Evolutionary conservation across 2,797 vertebrate species (phyloP).

Genomic region (Leptatherina wallacei): DNA sequence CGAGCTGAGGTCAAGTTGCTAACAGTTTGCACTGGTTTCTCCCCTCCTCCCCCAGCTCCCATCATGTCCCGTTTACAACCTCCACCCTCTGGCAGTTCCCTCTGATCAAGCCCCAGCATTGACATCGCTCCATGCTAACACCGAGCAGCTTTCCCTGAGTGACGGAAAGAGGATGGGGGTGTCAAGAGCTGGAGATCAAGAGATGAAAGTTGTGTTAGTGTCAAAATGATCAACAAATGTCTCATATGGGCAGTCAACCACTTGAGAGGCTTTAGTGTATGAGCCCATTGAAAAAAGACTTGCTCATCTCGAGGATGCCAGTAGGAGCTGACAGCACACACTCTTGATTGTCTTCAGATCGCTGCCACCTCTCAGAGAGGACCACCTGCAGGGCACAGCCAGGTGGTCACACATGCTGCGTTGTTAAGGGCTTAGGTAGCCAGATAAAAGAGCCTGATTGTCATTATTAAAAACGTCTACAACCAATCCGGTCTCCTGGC

Average conservation of each 20-base stretch:
- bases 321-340: slow-evolving; percentile 37
- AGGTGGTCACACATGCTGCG: slow-evolving; percentile 24
- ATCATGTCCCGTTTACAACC: slow-evolving; percentile 36
- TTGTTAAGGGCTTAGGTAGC: slow-evolving; percentile 11
- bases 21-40: slow-evolving; percentile 15
- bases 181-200: slow-evolving; percentile 15
- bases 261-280: slow-evolving; percentile 36
- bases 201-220: slow-evolving; percentile 51
- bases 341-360: slow-evolving; percentile 40
- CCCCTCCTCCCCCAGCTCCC: slow-evolving; percentile 28
- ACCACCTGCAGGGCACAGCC: slow-evolving; percentile 29
- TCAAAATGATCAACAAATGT: slow-evolving; percentile 34
- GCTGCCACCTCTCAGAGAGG: slow-evolving; percentile 26
- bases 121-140: slow-evolving; percentile 30
- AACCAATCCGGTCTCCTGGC: slow-evolving; percentile 9
- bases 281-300: slow-evolving; percentile 38
- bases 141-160: slow-evolving; percentile 20
- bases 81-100: slow-evolving; percentile 29
- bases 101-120: slow-evolving; percentile 55
- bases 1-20: slow-evolving; percentile 55
- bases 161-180: slow-evolving; percentile 1
- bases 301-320: slow-evolving; percentile 33
- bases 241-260: slow-evolving; percentile 31
- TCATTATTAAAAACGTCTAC: slow-evolving; percentile 29
- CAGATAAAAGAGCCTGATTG: slow-evolving; percentile 39